Percentiles rank a stretch among this genome's conserved stretches.
These are phyloP conservation scores for Euphydryas editha DNA, from an alignment of 2,888 invertebrate genomes.

Conservation along the genomic window DNA sequence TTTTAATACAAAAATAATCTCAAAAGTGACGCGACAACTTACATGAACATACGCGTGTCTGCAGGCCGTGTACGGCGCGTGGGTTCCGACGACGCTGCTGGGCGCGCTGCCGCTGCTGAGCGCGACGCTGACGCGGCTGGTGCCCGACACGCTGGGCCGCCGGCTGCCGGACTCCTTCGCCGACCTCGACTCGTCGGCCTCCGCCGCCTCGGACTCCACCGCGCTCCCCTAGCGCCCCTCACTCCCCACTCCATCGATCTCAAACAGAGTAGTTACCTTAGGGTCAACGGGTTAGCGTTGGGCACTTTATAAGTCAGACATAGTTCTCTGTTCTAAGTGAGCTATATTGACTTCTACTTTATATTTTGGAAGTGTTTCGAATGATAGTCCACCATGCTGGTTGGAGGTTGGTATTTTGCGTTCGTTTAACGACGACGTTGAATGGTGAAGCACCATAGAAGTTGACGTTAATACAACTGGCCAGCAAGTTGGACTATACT, in stretches of 20 bases:
- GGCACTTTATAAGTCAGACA: constrained; percentile 4
- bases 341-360: not conserved
- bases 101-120: constrained; percentile 81
- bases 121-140: constrained; percentile 80
- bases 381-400: no score
- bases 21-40: no score
- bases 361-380: not conserved
- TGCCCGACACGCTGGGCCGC: constrained; percentile 84
- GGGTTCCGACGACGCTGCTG: constrained; percentile 79
- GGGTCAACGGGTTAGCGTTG: constrained; percentile 6
- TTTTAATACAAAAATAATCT: no score
- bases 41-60: no score
- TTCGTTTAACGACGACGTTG: no score
- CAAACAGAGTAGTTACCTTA: constrained; percentile 18
- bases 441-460: no score
- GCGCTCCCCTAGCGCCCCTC: constrained; percentile 27
- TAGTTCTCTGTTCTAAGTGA: not conserved
- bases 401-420: no score
- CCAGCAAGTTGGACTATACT: no score
- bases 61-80: constrained; percentile 64
- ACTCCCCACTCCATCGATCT: constrained; percentile 16
- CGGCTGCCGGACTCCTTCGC: constrained; percentile 84
- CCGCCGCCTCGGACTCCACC: constrained; percentile 35
- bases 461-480: no score
- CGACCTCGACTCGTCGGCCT: constrained; percentile 63